phyloP scores from a whole-genome alignment of 2,888 invertebrate species.

The Drosophila testacea region DNA sequence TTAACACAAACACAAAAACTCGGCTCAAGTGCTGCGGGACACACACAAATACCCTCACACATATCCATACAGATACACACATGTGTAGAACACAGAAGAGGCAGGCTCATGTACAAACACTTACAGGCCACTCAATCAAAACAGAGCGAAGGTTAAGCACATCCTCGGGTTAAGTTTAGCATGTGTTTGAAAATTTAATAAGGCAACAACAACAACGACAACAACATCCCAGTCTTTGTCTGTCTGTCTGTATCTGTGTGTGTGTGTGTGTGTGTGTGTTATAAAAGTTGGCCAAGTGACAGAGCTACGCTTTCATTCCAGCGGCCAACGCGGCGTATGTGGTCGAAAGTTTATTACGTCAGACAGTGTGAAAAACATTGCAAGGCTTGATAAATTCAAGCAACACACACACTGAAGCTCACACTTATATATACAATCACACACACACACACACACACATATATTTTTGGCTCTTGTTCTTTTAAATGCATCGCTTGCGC shows the following conservation, averaged over 20 bases:
- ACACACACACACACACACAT: slow-evolving; percentile 8
- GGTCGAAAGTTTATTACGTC: slow-evolving; percentile 32
- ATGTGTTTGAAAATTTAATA: slow-evolving; percentile 79
- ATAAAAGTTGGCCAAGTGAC: slow-evolving; percentile 47
- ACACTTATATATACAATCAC: slow-evolving; percentile 1
- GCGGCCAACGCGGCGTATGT: slow-evolving; percentile 30
- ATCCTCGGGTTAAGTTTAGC: slow-evolving; percentile 78
- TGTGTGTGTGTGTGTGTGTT: slow-evolving; percentile 20
- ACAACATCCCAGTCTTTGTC: slow-evolving; percentile 9
- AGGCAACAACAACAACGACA: slow-evolving; percentile 43
- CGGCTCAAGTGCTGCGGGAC: slow-evolving; percentile 18
- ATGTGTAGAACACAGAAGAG: slow-evolving; percentile 4
- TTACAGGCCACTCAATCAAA: slow-evolving; percentile 75
- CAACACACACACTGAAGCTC: background rate
- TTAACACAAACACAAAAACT: slow-evolving; percentile 34
- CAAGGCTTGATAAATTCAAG: slow-evolving; percentile 27
- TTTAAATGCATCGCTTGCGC: slow-evolving; percentile 56
- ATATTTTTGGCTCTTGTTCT: slow-evolving; percentile 28
- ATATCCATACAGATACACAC: slow-evolving; percentile 9
- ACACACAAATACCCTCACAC: background rate
- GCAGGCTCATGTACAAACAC: slow-evolving; percentile 69
- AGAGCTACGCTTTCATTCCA: slow-evolving; percentile 23
- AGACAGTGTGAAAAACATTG: slow-evolving; percentile 29
- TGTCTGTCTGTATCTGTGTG: slow-evolving; percentile 8
- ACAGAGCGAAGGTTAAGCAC: slow-evolving; percentile 78